These are phyloP conservation scores for Seriola quinqueradiata DNA, from an alignment of 2,113 vertebrate species.

Conservation along the genomic window DNA sequence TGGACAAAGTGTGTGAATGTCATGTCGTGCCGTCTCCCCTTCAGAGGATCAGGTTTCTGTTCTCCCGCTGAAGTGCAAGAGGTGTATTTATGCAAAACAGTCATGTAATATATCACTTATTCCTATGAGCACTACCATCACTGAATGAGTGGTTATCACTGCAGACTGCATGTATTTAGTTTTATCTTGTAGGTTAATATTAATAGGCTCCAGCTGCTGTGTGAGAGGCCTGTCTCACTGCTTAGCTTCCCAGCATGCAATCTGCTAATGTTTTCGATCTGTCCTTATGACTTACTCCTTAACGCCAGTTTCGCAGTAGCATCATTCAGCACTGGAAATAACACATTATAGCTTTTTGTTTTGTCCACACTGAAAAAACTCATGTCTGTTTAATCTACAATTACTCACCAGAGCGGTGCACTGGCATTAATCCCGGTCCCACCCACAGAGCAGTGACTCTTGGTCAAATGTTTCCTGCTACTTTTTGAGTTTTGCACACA, in stretches of 20 bases:
- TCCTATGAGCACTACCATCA: neutral
- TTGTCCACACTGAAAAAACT: neutral
- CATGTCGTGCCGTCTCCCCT: neutral
- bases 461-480: neutral
- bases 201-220: neutral
- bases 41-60: neutral
- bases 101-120: neutral
- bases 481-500: neutral
- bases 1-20: neutral
- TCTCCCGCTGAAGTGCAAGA: neutral
- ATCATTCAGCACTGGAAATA: neutral
- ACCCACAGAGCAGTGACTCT: neutral
- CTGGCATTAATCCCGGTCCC: neutral
- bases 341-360: neutral
- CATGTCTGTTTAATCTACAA: neutral
- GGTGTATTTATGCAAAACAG: neutral
- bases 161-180: neutral
- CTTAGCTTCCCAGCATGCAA: neutral
- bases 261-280: neutral
- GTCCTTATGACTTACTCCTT: neutral
- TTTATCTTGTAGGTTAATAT: neutral
- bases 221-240: neutral
- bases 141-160: neutral
- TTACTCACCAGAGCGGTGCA: neutral
- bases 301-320: neutral